phyloP scores from a whole-genome alignment of 2,888 invertebrate species.

The Tanytarsus gracilentus region DNA sequence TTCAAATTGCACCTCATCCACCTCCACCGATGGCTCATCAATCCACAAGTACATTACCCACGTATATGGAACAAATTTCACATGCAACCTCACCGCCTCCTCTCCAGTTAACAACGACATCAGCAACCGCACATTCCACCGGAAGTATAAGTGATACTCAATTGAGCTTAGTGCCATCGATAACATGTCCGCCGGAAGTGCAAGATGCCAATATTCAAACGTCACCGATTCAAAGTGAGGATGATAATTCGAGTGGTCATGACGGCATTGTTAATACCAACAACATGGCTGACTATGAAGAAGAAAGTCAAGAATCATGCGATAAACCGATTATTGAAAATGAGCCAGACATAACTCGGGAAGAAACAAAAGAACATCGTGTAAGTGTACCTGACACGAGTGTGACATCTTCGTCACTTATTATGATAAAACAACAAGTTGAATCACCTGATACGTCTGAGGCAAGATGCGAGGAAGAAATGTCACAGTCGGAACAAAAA shows the following conservation, averaged over 20 bases:
- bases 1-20: slow-evolving; percentile 28
- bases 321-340: slow-evolving; percentile 10
- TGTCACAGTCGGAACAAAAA: slow-evolving; percentile 7
- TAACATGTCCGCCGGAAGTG: slow-evolving; percentile 52
- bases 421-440: slow-evolving; percentile 15
- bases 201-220: slow-evolving; percentile 79
- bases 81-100: slow-evolving; percentile 24
- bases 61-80: slow-evolving; percentile 7
- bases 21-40: background rate
- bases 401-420: slow-evolving; percentile 21
- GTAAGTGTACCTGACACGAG: slow-evolving; percentile 25
- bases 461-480: background rate
- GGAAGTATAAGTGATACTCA: slow-evolving; percentile 12
- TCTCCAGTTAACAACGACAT: slow-evolving; percentile 22
- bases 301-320: slow-evolving; percentile 12
- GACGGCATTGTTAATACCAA: slow-evolving; percentile 30
- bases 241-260: slow-evolving; percentile 45
- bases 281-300: slow-evolving; percentile 11
- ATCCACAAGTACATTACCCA: background rate
- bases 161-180: slow-evolving; percentile 36
- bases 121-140: slow-evolving; percentile 5
- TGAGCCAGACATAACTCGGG: slow-evolving; percentile 22
- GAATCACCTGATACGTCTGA: slow-evolving; percentile 23
- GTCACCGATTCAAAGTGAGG: slow-evolving; percentile 58
- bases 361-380: slow-evolving; percentile 21